Percentiles rank a stretch among this genome's conserved stretches.
Conservation (phyloP, 2,797 vertebrate genomes). For the Paedocypris micromegethes region DNA sequence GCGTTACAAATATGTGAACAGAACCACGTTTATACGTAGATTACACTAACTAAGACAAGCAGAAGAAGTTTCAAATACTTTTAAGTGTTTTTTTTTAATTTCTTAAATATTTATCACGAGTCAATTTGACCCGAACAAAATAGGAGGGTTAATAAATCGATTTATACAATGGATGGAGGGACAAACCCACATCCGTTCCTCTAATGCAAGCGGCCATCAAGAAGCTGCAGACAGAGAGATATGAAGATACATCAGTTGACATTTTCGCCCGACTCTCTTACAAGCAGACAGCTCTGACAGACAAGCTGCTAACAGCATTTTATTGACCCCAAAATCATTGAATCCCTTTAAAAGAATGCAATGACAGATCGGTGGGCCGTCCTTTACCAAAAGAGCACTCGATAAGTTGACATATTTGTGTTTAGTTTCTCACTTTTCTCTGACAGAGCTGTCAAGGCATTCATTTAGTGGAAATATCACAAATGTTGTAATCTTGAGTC, state of each 20-base stretch:
- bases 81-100: too few species aligned
- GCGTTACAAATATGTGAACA: too few species aligned
- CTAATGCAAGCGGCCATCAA: slow-evolving; percentile 4
- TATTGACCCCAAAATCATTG: slow-evolving; percentile 47
- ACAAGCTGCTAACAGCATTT: slow-evolving; percentile 43
- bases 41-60: too few species aligned
- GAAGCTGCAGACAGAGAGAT: slow-evolving; percentile 29
- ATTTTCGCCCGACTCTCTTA: slow-evolving; percentile 40
- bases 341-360: slow-evolving; percentile 44
- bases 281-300: slow-evolving; percentile 46
- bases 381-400: slow-evolving; percentile 40
- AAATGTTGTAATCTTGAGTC: slow-evolving; percentile 33
- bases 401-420: slow-evolving; percentile 46
- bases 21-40: too few species aligned
- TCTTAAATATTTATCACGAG: too few species aligned
- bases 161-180: too few species aligned
- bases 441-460: slow-evolving; percentile 33
- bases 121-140: too few species aligned
- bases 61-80: too few species aligned
- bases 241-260: slow-evolving; percentile 47
- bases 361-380: slow-evolving; percentile 44
- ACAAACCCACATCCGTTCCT: neutral
- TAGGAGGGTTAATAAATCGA: too few species aligned
- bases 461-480: slow-evolving; percentile 29
- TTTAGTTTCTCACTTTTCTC: slow-evolving; percentile 33